Conservation (phyloP, 2,113 vertebrate genomes). For the Gymnocephalus cernua region DNA sequence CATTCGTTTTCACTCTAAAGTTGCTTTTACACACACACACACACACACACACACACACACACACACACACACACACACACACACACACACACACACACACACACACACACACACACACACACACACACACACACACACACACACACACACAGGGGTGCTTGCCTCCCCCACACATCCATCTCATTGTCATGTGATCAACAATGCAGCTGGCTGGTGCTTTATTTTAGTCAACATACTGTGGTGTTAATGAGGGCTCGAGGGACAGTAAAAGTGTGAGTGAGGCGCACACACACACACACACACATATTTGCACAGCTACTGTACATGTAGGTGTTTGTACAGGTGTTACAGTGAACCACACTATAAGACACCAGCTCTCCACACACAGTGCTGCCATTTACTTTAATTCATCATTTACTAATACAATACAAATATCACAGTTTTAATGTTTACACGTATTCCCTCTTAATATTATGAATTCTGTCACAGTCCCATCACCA, state of each 20-base stretch:
- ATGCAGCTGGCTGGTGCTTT: slow-evolving; percentile 32
- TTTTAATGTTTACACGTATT: neutral
- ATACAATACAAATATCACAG: too few species aligned
- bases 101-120: slow-evolving; percentile 11
- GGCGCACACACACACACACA: slow-evolving; percentile 1
- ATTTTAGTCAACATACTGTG: slow-evolving; percentile 27
- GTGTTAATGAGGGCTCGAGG: slow-evolving; percentile 53
- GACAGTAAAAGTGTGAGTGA: neutral
- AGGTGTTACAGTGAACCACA: slow-evolving; percentile 10
- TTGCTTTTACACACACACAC: neutral
- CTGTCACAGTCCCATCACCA: neutral
- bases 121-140: slow-evolving; percentile 21
- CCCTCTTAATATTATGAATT: neutral
- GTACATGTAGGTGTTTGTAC: slow-evolving; percentile 14
- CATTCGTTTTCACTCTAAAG: neutral
- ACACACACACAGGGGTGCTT: neutral
- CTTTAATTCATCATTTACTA: neutral
- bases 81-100: neutral
- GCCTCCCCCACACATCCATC: slow-evolving; percentile 1
- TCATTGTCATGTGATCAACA: slow-evolving; percentile 39
- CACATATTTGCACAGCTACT: neutral
- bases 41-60: neutral
- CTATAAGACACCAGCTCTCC: neutral
- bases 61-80: too few species aligned
- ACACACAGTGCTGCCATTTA: neutral